Evolutionary conservation across 2,113 vertebrate genomes (phyloP).

Genomic region (Dendropsophus ebraccatus): DNA sequence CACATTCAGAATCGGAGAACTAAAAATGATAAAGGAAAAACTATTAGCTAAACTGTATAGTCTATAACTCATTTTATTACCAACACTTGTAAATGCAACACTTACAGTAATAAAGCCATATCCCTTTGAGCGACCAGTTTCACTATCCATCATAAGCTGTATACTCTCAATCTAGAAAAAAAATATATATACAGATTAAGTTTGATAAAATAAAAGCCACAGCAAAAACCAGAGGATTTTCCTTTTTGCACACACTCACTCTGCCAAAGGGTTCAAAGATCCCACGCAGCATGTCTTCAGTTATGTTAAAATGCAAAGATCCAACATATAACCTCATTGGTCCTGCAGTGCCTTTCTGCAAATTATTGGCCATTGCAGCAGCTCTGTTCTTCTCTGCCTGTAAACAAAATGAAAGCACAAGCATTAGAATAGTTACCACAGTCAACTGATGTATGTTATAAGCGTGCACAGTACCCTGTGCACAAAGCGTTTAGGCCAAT

Average conservation of each 20-base stretch:
- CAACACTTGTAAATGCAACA: neutral
- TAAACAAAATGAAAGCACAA: neutral
- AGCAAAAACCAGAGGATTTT: too few species aligned
- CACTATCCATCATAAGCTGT: slow-evolving; percentile 98
- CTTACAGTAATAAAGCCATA: slow-evolving; percentile 97
- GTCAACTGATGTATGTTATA: too few species aligned
- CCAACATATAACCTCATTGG: slow-evolving; percentile 95
- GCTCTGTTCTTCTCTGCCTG: slow-evolving; percentile 98
- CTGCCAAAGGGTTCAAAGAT: slow-evolving; percentile 97
- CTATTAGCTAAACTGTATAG: neutral
- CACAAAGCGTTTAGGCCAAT: neutral
- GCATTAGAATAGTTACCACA: too few species aligned
- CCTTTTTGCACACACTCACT: slow-evolving; percentile 69
- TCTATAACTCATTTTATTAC: neutral
- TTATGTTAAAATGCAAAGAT: slow-evolving; percentile 96
- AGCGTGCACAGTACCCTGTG: too few species aligned
- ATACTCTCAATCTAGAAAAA: slow-evolving; percentile 91
- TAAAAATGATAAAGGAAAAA: slow-evolving; percentile 60
- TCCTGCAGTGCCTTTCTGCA: slow-evolving; percentile 89
- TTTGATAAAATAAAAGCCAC: too few species aligned
- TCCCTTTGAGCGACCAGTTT: slow-evolving; percentile 93
- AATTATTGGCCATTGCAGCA: slow-evolving; percentile 91
- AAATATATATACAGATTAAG: neutral
- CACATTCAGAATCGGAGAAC: slow-evolving; percentile 95
- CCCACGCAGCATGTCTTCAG: slow-evolving; percentile 95